These are phyloP conservation scores for Diachasmimorpha longicaudata DNA, from an alignment of 1,140 invertebrate genomes.

Conservation along the genomic window DNA sequence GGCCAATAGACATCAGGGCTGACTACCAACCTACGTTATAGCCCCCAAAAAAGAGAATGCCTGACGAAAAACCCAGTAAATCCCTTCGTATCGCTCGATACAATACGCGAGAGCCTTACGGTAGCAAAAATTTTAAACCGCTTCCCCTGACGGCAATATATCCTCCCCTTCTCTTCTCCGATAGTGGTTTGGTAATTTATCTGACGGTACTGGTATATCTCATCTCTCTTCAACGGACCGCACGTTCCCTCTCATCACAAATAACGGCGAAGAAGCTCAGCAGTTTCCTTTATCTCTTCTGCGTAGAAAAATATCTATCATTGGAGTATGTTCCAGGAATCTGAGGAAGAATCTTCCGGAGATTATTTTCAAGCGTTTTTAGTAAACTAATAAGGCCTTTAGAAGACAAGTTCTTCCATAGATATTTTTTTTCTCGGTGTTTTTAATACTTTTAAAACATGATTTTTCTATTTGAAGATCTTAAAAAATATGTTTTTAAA, in stretches of 20 bases:
- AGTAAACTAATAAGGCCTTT: too few species aligned
- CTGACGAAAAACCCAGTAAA: background rate
- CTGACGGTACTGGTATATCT: background rate
- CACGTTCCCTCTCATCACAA: background rate
- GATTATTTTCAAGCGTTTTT: too few species aligned
- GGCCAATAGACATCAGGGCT: too few species aligned
- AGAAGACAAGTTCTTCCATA: too few species aligned
- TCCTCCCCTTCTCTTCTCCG: background rate
- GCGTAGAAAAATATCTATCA: background rate
- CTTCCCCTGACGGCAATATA: background rate
- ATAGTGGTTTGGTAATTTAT: slow-evolving; percentile 1
- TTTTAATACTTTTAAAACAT: too few species aligned
- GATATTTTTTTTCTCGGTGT: too few species aligned
- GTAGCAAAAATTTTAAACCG: background rate
- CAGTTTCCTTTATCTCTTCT: background rate
- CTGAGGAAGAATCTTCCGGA: too few species aligned
- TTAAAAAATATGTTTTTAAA: too few species aligned
- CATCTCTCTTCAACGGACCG: background rate
- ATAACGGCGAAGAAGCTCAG: background rate
- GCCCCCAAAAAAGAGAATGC: background rate
- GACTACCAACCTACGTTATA: background rate
- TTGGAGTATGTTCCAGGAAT: too few species aligned
- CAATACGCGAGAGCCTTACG: background rate
- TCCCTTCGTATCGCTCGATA: background rate
- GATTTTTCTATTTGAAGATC: too few species aligned